Percentiles rank a stretch among this genome's conserved stretches.
phyloP scores from a whole-genome alignment of 2,113 vertebrate genomes.

The Ariopsis seemanni region DNA sequence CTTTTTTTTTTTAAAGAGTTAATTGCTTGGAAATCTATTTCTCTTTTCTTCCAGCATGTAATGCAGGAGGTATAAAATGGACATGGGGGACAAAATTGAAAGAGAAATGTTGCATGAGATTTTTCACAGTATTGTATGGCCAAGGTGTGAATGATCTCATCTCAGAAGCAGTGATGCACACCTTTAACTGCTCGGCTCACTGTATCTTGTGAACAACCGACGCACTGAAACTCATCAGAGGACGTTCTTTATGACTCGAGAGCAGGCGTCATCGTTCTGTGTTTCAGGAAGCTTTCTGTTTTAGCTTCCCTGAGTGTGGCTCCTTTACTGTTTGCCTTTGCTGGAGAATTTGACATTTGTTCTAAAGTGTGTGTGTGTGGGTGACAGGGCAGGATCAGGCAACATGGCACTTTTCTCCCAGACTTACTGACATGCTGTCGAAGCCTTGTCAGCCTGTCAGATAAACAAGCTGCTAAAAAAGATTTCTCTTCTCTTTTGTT shows the following conservation, averaged over 20 bases:
- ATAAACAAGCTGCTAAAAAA: slow-evolving; percentile 44
- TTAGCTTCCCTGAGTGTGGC: neutral
- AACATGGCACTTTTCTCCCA: slow-evolving; percentile 20
- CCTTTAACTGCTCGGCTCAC: neutral
- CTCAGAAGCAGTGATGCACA: neutral
- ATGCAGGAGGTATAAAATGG: neutral
- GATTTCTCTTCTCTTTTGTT: slow-evolving; percentile 32
- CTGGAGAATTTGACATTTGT: slow-evolving; percentile 2
- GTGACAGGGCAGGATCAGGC: slow-evolving; percentile 3
- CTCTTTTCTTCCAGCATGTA: neutral
- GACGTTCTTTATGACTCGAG: neutral
- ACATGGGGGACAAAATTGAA: neutral
- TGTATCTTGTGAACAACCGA: neutral
- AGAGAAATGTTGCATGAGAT: neutral
- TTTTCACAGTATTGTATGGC: neutral
- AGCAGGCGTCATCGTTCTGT: neutral
- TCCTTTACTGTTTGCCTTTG: neutral
- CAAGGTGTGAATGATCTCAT: neutral
- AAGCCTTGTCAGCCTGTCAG: slow-evolving; percentile 42
- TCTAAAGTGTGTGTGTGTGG: neutral
- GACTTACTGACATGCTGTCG: slow-evolving; percentile 1
- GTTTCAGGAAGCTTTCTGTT: neutral
- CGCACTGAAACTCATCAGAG: neutral
- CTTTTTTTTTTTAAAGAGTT: neutral
- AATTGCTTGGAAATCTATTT: neutral